Conservation (phyloP, 2,888 invertebrate species). For the Trissoscelio sp. region DNA sequence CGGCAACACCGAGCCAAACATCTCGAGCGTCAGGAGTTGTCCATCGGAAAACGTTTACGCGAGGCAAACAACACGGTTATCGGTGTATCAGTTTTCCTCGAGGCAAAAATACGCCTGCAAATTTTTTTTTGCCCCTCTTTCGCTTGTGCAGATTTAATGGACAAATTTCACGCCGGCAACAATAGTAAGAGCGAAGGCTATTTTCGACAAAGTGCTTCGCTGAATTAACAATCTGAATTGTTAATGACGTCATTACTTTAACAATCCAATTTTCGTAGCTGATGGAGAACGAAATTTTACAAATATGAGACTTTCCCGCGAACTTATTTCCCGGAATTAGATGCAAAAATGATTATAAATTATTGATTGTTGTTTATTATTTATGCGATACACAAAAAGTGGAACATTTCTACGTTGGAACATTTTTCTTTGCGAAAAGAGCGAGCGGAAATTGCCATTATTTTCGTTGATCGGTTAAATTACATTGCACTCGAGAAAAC, state of each 20-base stretch:
- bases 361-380: background rate
- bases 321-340: too few species aligned
- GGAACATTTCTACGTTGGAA: too few species aligned
- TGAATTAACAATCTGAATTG: constrained; percentile 40
- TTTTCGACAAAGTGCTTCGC: constrained; percentile 28
- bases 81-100: constrained; percentile 26
- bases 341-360: too few species aligned
- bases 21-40: constrained; percentile 16
- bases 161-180: constrained; percentile 26
- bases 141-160: constrained; percentile 33
- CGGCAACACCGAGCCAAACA: constrained; percentile 21
- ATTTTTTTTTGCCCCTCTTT: background rate
- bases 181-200: constrained; percentile 4
- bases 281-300: background rate
- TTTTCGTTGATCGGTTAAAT: constrained; percentile 14
- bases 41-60: constrained; percentile 52
- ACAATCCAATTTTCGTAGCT: constrained; percentile 29
- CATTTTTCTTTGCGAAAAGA: background rate
- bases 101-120: constrained; percentile 8
- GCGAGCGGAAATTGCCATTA: constrained; percentile 4
- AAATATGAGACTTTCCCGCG: background rate
- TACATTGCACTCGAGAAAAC: constrained; percentile 25
- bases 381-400: too few species aligned
- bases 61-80: constrained; percentile 31
- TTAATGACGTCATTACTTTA: constrained; percentile 40